These are phyloP conservation scores for Larimichthys polyactis DNA, from an alignment of 2,113 vertebrate species.

Conservation along the genomic window DNA sequence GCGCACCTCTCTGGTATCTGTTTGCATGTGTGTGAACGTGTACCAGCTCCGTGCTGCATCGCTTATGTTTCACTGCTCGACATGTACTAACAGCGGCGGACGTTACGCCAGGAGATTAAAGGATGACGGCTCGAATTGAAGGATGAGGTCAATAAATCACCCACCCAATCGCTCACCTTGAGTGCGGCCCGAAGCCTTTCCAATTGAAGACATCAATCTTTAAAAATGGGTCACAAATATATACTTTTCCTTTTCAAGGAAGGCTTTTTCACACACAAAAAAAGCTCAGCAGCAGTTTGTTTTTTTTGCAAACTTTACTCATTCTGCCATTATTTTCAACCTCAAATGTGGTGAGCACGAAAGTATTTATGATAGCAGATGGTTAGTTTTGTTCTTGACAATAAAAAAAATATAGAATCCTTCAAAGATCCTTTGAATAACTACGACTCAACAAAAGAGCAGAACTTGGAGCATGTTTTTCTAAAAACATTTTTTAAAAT, in stretches of 20 bases:
- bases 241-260: not conserved
- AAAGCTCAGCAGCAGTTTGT: not conserved
- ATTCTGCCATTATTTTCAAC: not conserved
- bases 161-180: no score
- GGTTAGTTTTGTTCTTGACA: no score
- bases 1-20: slow-evolving; percentile 39
- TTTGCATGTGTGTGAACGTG: not conserved
- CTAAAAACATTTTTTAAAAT: no score
- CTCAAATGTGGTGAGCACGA: not conserved
- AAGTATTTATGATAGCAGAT: no score
- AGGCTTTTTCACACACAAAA: not conserved
- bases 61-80: not conserved
- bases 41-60: not conserved
- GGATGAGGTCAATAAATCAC: not conserved
- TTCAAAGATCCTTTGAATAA: no score
- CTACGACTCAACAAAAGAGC: no score
- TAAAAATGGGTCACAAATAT: not conserved
- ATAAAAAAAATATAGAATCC: no score
- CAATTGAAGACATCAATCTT: not conserved
- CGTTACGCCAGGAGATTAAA: slow-evolving; percentile 32
- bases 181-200: not conserved
- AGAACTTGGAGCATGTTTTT: no score
- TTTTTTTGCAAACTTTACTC: not conserved
- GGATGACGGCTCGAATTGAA: slow-evolving; percentile 11
- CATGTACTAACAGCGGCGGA: slow-evolving; percentile 27